Evolutionary conservation across 2,888 invertebrate species (phyloP).

Genomic region (Pharmacophagus antenor): DNA sequence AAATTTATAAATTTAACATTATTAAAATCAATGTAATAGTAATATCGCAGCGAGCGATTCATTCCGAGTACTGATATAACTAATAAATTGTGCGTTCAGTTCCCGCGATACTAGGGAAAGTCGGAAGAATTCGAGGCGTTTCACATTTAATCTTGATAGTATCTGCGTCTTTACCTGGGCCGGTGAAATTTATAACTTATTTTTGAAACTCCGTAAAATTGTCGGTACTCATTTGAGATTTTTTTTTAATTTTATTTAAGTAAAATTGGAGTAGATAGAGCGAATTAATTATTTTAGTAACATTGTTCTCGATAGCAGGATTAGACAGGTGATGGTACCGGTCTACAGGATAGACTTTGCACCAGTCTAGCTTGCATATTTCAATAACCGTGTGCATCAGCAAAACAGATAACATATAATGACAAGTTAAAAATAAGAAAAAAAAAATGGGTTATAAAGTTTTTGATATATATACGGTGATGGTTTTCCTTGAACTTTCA

Average conservation of each 20-base stretch:
- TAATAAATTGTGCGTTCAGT: constrained; percentile 15
- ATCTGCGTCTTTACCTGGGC: constrained; percentile 8
- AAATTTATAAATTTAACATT: neutral
- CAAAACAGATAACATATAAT: no score
- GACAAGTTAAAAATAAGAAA: no score
- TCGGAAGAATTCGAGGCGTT: neutral
- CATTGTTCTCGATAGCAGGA: no score
- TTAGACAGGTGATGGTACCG: no score
- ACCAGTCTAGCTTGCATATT: no score
- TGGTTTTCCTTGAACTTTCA: no score
- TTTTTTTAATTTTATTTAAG: neutral
- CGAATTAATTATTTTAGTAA: no score
- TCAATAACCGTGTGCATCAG: no score
- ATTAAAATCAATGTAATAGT: neutral
- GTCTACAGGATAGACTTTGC: no score
- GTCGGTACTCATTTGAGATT: neutral
- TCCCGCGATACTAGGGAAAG: constrained; percentile 7
- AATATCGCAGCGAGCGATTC: neutral
- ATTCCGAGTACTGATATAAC: neutral
- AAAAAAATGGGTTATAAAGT: no score
- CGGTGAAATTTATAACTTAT: constrained; percentile 13
- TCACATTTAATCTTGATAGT: constrained; percentile 20
- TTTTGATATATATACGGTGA: no score
- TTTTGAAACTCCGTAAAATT: constrained; percentile 9
- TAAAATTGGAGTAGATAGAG: no score